Conservation (phyloP, 2,113 vertebrate species). For the Crocuta crocuta region DNA sequence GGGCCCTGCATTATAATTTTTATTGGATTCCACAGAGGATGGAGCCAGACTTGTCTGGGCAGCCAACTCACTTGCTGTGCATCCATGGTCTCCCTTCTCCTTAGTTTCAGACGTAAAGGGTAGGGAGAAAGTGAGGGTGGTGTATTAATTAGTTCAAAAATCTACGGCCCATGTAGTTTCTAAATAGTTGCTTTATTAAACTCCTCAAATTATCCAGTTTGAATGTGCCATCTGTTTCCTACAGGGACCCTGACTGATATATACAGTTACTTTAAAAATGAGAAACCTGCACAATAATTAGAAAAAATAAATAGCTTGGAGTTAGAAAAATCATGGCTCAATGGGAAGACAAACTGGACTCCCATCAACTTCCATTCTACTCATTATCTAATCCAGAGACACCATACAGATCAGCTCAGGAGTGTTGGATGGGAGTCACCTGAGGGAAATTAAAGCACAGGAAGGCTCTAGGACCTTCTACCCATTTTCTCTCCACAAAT, state of each 20-base stretch:
- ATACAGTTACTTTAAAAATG: neutral
- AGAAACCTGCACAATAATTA: neutral
- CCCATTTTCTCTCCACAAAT: neutral
- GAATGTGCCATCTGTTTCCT: conserved; percentile 4
- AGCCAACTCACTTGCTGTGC: neutral
- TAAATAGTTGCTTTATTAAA: conserved; percentile 43
- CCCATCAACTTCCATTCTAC: neutral
- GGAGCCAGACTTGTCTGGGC: neutral
- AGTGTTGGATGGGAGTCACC: neutral
- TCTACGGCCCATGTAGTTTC: neutral
- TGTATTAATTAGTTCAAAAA: neutral
- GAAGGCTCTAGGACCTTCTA: neutral
- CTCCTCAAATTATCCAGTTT: neutral
- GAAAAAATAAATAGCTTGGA: neutral
- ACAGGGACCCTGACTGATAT: neutral
- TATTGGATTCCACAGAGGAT: neutral
- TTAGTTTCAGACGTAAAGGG: neutral
- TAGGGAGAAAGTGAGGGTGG: neutral
- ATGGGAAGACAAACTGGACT: neutral
- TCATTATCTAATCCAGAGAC: neutral
- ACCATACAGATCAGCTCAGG: neutral
- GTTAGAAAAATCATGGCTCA: conserved; percentile 16
- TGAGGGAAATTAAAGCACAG: neutral
- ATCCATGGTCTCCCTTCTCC: neutral
- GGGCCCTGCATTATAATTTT: neutral